phyloP scores from a whole-genome alignment of 2,888 invertebrate genomes.

The Diarsia rubi region DNA sequence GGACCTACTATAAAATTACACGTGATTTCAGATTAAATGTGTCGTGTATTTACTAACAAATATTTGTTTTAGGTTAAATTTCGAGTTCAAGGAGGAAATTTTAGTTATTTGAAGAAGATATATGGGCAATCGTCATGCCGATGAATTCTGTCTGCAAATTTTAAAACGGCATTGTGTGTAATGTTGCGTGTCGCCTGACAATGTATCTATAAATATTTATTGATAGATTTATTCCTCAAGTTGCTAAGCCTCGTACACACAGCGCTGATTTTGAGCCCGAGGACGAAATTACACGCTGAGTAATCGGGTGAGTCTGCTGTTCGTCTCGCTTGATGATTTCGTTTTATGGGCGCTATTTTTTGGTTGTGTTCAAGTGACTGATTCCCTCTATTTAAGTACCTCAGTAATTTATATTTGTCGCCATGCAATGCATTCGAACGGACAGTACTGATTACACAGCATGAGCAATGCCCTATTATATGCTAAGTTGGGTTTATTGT shows the following conservation, averaged over 20 bases:
- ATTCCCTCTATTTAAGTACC: slow-evolving; percentile 74
- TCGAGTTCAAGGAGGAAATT: slow-evolving; percentile 48
- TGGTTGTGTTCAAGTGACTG: slow-evolving; percentile 76
- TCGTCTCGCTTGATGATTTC: slow-evolving; percentile 83
- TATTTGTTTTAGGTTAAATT: slow-evolving; percentile 32
- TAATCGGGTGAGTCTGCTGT: slow-evolving; percentile 85
- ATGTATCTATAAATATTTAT: slow-evolving; percentile 86
- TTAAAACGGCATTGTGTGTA: slow-evolving; percentile 85
- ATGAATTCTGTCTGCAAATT: slow-evolving; percentile 81
- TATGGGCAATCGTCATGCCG: slow-evolving; percentile 73
- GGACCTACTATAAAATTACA: slow-evolving; percentile 20
- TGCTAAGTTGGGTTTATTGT: slow-evolving; percentile 44
- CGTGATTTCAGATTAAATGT: slow-evolving; percentile 34
- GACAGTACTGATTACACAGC: slow-evolving; percentile 56
- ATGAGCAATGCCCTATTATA: slow-evolving; percentile 51
- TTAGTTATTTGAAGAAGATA: slow-evolving; percentile 57
- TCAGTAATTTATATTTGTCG: slow-evolving; percentile 67
- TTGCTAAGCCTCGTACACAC: slow-evolving; percentile 69
- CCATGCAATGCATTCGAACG: slow-evolving; percentile 36
- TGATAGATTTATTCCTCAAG: slow-evolving; percentile 85
- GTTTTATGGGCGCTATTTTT: slow-evolving; percentile 82
- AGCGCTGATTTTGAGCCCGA: slow-evolving; percentile 68
- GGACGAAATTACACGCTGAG: slow-evolving; percentile 87
- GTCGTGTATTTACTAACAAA: slow-evolving; percentile 16
- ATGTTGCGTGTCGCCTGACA: slow-evolving; percentile 83